These are phyloP conservation scores for Aleiodes sp. DNA, from an alignment of 1,140 invertebrate species.

Conservation along the genomic window DNA sequence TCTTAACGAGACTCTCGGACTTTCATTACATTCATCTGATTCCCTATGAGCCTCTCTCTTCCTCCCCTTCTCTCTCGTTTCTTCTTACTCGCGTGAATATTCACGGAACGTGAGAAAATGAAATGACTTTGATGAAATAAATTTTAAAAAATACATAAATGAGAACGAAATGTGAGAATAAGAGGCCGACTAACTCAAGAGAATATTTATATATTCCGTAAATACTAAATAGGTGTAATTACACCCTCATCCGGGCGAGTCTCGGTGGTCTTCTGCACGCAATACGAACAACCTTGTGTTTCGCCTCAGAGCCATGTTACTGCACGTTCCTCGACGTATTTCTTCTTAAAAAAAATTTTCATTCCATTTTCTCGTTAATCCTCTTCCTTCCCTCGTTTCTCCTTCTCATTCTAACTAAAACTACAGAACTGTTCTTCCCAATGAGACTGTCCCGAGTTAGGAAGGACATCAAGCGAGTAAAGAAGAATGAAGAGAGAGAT, in stretches of 20 bases:
- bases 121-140: neutral
- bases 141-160: too few species aligned
- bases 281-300: neutral
- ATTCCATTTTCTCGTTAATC: too few species aligned
- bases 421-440: neutral
- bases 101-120: slow-evolving; percentile 14
- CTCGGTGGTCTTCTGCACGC: neutral
- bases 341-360: too few species aligned
- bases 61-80: too few species aligned
- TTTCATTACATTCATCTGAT: slow-evolving; percentile 21
- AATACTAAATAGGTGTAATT: slow-evolving; percentile 9
- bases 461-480: neutral
- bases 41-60: too few species aligned
- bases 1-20: slow-evolving; percentile 7
- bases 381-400: neutral
- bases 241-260: neutral
- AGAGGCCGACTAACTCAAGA: too few species aligned
- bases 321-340: neutral
- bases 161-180: neutral
- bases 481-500: slow-evolving; percentile 31
- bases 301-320: neutral
- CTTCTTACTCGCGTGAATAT: too few species aligned
- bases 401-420: neutral
- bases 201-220: neutral
- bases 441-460: neutral